Evolutionary conservation across 2,888 invertebrate genomes (phyloP), one percentile per base, ranked within the genome.

Genomic region (Arrhopalites spinosus): DNA sequence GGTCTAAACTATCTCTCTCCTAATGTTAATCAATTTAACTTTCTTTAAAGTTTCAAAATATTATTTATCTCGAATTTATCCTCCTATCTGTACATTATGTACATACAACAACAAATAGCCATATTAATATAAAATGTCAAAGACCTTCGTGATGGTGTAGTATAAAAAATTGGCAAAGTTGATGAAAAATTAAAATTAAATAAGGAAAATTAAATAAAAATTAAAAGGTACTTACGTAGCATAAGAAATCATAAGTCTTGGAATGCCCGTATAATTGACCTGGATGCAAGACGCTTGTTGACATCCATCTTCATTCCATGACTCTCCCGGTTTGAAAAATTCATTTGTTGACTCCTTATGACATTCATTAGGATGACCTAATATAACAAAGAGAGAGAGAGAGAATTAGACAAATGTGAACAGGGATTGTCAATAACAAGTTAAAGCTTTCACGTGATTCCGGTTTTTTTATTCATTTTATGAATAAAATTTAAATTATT

Each of bases 351-450:
- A 78, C 27, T 71, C 77, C 23, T 78, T 68, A 64, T 76, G 81
- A 69, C 82, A 83, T 72, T 79, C 47, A 63, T 78, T 73, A 53
- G 82, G 82, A 27, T 81, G 80, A 81, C 79, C 82, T 83, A 36
- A 27, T 36, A 36, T 36, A 7, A 36, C 36, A 36, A 7, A 36
- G 11, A 36, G 36, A 36, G 3, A 7, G 36, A n/a, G n/a, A n/a
- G n/a, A n/a, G n/a, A n/a, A n/a, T n/a, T n/a, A n/a, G n/a, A n/a
- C n/a, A n/a, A n/a, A n/a, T n/a, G n/a, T n/a, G n/a, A n/a, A n/a
- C n/a, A n/a, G n/a, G n/a, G n/a, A n/a, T n/a, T n/a, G n/a, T n/a
- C n/a, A n/a, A n/a, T n/a, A n/a, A n/a, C n/a, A n/a, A n/a, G n/a
- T n/a, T n/a, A n/a, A n/a, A n/a, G n/a, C n/a, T n/a, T n/a, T n/a